A percentile compares a stretch with the other conserved stretches of the same genome.
phyloP scores from a whole-genome alignment of 2,113 vertebrate species.

The Dryoscopus gambensis region DNA sequence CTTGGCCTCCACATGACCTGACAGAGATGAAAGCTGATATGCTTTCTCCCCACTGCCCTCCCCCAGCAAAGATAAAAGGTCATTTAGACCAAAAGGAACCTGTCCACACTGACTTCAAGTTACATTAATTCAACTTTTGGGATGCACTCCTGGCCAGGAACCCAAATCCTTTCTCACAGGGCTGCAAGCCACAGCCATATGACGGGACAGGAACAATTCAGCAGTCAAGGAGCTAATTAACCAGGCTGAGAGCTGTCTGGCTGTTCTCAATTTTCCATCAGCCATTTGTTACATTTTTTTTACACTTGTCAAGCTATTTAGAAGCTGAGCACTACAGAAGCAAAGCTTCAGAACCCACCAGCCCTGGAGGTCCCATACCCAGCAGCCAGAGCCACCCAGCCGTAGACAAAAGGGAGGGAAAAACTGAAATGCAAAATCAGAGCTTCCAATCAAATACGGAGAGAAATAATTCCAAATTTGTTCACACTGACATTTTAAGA shows the following conservation, averaged over 20 bases:
- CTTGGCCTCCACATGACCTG: constrained; percentile 23
- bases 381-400: not conserved
- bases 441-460: not conserved
- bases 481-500: not conserved
- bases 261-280: constrained; percentile 61
- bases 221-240: constrained; percentile 65
- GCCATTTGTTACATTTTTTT: constrained; percentile 66
- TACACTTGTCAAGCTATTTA: constrained; percentile 61
- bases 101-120: not conserved
- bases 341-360: not conserved
- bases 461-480: not conserved
- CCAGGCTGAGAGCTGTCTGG: constrained; percentile 49
- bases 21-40: constrained; percentile 25
- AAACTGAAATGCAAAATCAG: not conserved
- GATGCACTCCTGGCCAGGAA: constrained; percentile 5
- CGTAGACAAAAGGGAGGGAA: not conserved
- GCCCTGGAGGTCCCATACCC: not conserved
- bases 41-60: constrained; percentile 1
- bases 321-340: not conserved
- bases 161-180: not conserved
- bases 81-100: constrained; percentile 20
- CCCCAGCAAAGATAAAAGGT: constrained; percentile 28
- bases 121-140: not conserved
- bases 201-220: constrained; percentile 37
- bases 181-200: constrained; percentile 36